Base-by-base conservation (phyloP, 2,888 invertebrate genomes). In the Agrochola lota region DNA sequence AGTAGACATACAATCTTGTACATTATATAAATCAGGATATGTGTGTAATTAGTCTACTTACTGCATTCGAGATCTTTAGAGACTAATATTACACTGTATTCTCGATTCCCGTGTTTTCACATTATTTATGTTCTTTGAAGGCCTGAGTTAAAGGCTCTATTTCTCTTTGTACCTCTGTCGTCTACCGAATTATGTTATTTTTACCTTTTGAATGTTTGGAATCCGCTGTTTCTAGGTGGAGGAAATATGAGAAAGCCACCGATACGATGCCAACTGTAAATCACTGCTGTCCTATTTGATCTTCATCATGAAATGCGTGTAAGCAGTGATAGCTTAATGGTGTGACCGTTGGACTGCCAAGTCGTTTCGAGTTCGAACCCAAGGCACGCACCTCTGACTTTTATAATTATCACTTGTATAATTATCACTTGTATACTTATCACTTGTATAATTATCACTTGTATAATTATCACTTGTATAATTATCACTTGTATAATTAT, bases 191-290 rank as follows among this genome's bases (percentile, higher is more conserved):
- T 62, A 20, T n/a, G 52, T 23, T 52, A 52, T 12, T 43, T 43
- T 11, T 52, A 52, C 52, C 52, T 20, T 20, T 52, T 8, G 12
- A n/a, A 55, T 26, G 6, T n/a, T 35, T 15, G 35, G 49, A 1
- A 17, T 17, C 49, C 17, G 17, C 49, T 49, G 17, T 49, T 26
- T 23, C 1, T 55, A 26, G 17, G 23, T 59, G 30, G 12, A 15
- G 0, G n/a, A 74, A 59, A 72, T 71, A 12, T 20, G 43, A 46
- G 73, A n/a, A n/a, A 57, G 15, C 43, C 20, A 35, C 20, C 30
- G 17, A 20, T 71, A 9, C 30, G n/a, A 46, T 59, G 57, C 30
- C 57, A 35, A n/a, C n/a, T 72, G 43, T 46, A 71, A 73, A 57
- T 30, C 30, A 74, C 20, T n/a, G 15, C 72, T 46, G n/a, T 72